These are phyloP conservation scores for Tyria jacobaeae DNA, from an alignment of 2,888 invertebrate species.

Conservation along the genomic window DNA sequence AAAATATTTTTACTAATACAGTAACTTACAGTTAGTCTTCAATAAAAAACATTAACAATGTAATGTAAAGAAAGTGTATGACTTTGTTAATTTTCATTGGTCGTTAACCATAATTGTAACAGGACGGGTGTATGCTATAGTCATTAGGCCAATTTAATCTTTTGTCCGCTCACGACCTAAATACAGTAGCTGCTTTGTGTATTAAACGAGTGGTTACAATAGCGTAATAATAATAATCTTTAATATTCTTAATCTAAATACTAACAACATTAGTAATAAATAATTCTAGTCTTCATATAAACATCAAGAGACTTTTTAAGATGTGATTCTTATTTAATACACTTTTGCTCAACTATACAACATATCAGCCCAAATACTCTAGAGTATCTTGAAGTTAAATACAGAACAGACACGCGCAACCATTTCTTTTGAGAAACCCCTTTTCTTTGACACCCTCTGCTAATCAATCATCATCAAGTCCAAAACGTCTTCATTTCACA, in stretches of 20 bases:
- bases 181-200: conserved; percentile 51
- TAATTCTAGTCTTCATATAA: background rate
- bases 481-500: too few relatives aligned
- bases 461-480: too few relatives aligned
- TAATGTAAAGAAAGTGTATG: conserved; percentile 10
- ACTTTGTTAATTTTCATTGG: conserved; percentile 5
- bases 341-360: too few relatives aligned
- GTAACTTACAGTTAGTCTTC: conserved; percentile 4
- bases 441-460: too few relatives aligned
- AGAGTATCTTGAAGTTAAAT: too few relatives aligned
- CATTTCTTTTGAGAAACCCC: too few relatives aligned
- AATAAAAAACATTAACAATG: too few relatives aligned
- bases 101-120: conserved; percentile 36
- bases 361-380: too few relatives aligned
- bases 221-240: background rate
- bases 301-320: background rate
- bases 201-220: conserved; percentile 28
- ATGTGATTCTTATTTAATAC: too few relatives aligned
- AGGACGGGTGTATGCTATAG: conserved; percentile 59
- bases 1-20: too few relatives aligned
- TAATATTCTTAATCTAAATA: background rate
- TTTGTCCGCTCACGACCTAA: conserved; percentile 47
- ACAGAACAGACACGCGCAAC: too few relatives aligned
- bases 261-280: background rate
- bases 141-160: conserved; percentile 70